Conservation (phyloP, 1,140 invertebrate genomes). For the Mycetomoellerius zeteki region DNA sequence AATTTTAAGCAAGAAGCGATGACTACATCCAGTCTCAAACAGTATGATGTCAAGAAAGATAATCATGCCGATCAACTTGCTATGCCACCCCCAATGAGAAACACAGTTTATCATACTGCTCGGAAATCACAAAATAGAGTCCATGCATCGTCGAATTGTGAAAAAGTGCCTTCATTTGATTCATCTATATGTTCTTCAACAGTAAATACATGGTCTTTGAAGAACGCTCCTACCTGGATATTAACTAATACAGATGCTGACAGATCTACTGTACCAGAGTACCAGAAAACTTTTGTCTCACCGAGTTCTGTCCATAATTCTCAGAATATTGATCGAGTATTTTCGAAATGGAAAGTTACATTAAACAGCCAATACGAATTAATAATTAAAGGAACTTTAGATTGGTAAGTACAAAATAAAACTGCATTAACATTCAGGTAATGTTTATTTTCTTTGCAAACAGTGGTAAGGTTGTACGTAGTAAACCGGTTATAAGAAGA, state of each 20-base stretch:
- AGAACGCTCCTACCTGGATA: neutral
- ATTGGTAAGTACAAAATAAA: conserved; percentile 68
- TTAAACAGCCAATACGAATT: conserved; percentile 77
- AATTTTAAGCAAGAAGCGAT: conserved; percentile 31
- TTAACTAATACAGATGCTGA: neutral
- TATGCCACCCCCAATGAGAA: conserved; percentile 77
- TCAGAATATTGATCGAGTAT: conserved; percentile 59
- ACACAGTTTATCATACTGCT: neutral
- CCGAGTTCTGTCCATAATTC: neutral
- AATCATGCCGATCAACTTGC: conserved; percentile 46
- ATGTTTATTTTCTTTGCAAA: conserved; percentile 15
- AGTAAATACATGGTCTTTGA: neutral
- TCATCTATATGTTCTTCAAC: neutral
- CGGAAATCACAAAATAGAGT: neutral
- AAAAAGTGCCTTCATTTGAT: neutral
- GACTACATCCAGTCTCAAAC: conserved; percentile 76
- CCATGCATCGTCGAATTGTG: neutral
- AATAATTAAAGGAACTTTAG: conserved; percentile 80
- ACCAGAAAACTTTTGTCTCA: neutral
- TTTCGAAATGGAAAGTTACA: conserved; percentile 78
- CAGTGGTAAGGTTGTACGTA: conserved; percentile 78
- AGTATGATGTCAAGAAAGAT: conserved; percentile 11
- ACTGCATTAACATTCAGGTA: neutral
- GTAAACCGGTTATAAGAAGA: conserved; percentile 80
- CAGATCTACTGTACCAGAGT: neutral